Conservation (phyloP, 2,797 vertebrate genomes). For the Peromyscus aztecus region DNA sequence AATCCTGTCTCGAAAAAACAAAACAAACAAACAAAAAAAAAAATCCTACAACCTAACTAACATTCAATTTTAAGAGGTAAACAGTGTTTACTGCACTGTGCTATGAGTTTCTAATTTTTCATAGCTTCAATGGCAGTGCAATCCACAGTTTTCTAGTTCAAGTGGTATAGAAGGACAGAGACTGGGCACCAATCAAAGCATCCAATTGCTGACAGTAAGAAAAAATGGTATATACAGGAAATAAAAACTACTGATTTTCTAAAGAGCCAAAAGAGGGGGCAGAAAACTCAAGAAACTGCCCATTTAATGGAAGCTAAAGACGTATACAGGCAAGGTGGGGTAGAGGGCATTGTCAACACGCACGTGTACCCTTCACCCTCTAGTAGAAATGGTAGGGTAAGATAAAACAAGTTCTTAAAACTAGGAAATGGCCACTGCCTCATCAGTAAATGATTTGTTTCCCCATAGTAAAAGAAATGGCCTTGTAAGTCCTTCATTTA, state of each 20-base stretch:
- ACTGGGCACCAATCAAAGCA: neutral
- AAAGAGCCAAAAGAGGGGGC: neutral
- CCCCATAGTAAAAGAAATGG: conserved; percentile 6
- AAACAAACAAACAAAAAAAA: too few relatives aligned
- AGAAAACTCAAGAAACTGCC: conserved; percentile 30
- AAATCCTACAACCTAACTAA: too few relatives aligned
- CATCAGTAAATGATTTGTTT: conserved; percentile 50
- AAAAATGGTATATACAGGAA: neutral
- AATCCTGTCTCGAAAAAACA: too few relatives aligned
- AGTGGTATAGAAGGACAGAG: neutral
- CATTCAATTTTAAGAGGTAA: conserved; percentile 24
- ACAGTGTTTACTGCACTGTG: neutral
- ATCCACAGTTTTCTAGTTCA: conserved; percentile 14
- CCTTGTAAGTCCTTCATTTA: conserved; percentile 10
- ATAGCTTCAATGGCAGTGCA: neutral
- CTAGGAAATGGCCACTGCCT: neutral
- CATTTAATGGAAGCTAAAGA: conserved; percentile 32
- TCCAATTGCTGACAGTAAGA: neutral
- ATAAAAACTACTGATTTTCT: neutral
- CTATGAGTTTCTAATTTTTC: conserved; percentile 33
- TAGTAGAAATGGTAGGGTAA: neutral
- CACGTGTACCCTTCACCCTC: neutral
- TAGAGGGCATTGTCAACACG: neutral
- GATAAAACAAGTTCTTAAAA: conserved; percentile 20
- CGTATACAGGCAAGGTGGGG: neutral